Base-by-base conservation (phyloP, 2,888 invertebrate genomes). In the Xestia ashworthii region DNA sequence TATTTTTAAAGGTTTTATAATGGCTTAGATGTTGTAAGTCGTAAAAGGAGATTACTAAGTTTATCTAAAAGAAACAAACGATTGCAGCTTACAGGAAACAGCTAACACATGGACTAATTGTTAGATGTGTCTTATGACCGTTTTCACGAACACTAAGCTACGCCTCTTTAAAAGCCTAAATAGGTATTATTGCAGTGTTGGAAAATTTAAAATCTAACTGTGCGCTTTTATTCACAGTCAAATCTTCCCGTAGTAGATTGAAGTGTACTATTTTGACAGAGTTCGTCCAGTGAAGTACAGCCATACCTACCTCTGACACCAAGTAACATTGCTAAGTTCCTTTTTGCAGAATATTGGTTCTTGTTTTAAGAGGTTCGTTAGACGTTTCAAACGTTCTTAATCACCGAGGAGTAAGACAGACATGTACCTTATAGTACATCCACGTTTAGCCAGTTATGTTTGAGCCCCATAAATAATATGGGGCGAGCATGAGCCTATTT, bases 1-100 rank as follows among this genome's bases (percentile, higher is more conserved):
- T 78, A 62, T 66, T 58, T 62, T 58, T 50, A n/a, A 53, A 32
- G 46, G 16, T 82, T 25, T 70, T 74, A 80, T 66, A 81, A 74
- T 62, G 25, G 14, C 12, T 55, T 32, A 70, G 48, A 50, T 16
- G 8, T 32, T 3, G 1, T 60, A 11, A 55, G 38, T 38, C 50
- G 38, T 64, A 50, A 69, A 78, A 53, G 6, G 12, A 22, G 64
- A 53, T 25, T 41, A 19, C 25, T 48, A 50, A 58, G 19, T 55
- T 48, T 3, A n/a, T 41, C 6, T 70, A 3, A 41, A 14, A 41
- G 38, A 78, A 11, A 77, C 25, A 0, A 3, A 12, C 62, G 44
- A 12, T 32, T 32, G 32, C 32, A 32, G 32, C 32, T 32, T 2
- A 32, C 32, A 32, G 32, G 32, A 32, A 32, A 32, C 32, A 32